These are phyloP conservation scores for Petrosia ficiformis DNA, from an alignment of 37 sponge, comb jelly and placozoan species.

Conservation along the genomic window DNA sequence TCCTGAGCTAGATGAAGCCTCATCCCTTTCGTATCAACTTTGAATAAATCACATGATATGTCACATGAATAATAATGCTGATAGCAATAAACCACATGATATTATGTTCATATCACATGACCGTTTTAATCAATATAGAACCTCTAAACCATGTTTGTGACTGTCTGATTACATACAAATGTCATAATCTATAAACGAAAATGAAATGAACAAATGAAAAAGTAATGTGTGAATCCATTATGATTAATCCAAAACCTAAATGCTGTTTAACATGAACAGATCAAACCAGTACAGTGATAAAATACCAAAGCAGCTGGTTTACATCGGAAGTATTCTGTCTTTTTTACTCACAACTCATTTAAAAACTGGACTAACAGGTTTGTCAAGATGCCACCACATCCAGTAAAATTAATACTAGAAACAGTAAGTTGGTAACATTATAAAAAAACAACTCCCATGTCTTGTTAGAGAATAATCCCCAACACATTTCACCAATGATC, in stretches of 20 bases:
- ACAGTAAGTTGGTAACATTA: neutral
- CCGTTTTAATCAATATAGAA: neutral
- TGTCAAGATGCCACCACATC: neutral
- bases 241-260: neutral
- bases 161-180: conserved; percentile 42
- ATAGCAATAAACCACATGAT: neutral
- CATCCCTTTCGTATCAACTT: no score
- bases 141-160: conserved; percentile 29
- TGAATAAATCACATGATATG: neutral
- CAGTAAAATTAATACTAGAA: neutral
- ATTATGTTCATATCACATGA: neutral
- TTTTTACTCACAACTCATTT: neutral
- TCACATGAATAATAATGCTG: neutral
- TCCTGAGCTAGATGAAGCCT: no score
- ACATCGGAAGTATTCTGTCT: neutral
- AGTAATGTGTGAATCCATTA: neutral
- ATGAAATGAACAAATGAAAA: no score
- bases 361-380: neutral
- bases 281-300: neutral
- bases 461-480: neutral
- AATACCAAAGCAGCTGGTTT: neutral
- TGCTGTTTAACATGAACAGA: neutral
- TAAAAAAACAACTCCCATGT: neutral
- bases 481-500: neutral
- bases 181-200: no score